Evolutionary conservation across 1,140 invertebrate genomes (phyloP).

Genomic region (Aphis gossypii): DNA sequence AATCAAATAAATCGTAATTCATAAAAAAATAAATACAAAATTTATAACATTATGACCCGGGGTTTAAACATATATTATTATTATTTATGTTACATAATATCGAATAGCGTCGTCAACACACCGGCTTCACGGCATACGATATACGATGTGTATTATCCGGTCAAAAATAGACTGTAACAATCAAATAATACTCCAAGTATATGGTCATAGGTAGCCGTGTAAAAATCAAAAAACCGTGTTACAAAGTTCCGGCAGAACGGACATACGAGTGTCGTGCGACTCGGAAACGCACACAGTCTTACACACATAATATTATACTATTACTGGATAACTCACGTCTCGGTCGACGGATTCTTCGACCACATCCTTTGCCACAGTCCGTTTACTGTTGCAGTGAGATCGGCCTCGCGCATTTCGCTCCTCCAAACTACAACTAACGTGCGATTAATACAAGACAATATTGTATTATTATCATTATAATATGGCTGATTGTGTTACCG

Average conservation of each 20-base stretch:
- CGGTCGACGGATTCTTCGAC: constrained; percentile 40
- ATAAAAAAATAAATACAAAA: too few species aligned
- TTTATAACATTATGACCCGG: too few species aligned
- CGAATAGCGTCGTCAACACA: neutral
- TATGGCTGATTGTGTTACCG: neutral
- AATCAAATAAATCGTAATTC: neutral
- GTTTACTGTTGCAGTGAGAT: neutral
- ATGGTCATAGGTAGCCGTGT: neutral
- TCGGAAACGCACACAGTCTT: neutral
- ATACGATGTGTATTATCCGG: constrained; percentile 37
- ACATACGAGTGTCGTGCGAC: constrained; percentile 47
- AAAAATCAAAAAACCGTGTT: neutral
- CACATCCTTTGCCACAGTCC: neutral
- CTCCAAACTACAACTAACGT: neutral
- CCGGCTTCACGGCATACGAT: neutral
- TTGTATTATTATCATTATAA: neutral
- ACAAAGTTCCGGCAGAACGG: constrained; percentile 28
- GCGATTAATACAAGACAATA: neutral
- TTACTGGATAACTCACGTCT: neutral
- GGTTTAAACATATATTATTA: neutral
- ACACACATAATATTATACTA: neutral
- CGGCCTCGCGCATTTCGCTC: neutral
- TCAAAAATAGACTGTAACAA: neutral
- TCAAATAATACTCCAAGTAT: neutral
- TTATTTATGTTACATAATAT: neutral